phyloP scores from a whole-genome alignment of 2,888 invertebrate species.

The Hipparchia semele region DNA sequence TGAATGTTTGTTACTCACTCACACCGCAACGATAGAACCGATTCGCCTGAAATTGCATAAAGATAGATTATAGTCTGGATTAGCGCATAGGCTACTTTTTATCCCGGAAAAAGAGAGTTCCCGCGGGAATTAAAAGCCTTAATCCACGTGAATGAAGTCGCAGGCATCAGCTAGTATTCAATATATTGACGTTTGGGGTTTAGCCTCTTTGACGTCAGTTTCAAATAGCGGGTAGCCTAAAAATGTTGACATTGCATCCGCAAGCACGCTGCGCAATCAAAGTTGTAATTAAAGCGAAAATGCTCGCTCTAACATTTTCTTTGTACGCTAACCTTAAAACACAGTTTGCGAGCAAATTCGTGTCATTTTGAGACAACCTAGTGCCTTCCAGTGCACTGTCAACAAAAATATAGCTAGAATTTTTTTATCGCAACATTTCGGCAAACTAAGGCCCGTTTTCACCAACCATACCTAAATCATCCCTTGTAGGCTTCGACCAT shows the following conservation, averaged over 20 bases:
- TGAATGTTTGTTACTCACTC: no score
- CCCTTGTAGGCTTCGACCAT: no score
- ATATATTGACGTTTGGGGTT: not conserved
- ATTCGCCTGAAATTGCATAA: no score
- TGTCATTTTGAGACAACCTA: slow-evolving; percentile 28
- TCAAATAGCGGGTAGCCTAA: not conserved
- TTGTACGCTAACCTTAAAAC: slow-evolving; percentile 28
- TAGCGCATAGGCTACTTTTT: no score
- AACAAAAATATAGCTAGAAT: not conserved
- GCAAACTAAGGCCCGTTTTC: no score
- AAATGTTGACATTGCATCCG: slow-evolving; percentile 21
- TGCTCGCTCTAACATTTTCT: slow-evolving; percentile 29
- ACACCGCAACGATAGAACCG: no score
- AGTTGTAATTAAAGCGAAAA: slow-evolving; percentile 31
- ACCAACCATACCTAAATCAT: no score
- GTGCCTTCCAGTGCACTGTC: not conserved
- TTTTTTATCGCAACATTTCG: not conserved
- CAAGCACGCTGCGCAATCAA: slow-evolving; percentile 24
- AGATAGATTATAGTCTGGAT: no score
- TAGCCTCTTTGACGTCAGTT: not conserved
- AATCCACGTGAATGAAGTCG: no score
- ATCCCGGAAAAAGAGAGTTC: no score
- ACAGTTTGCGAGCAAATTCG: slow-evolving; percentile 31
- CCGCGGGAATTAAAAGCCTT: no score
- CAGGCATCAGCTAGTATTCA: not conserved